Base-by-base conservation (phyloP, 1,140 invertebrate species). In the Bilobella aurantiaca region DNA sequence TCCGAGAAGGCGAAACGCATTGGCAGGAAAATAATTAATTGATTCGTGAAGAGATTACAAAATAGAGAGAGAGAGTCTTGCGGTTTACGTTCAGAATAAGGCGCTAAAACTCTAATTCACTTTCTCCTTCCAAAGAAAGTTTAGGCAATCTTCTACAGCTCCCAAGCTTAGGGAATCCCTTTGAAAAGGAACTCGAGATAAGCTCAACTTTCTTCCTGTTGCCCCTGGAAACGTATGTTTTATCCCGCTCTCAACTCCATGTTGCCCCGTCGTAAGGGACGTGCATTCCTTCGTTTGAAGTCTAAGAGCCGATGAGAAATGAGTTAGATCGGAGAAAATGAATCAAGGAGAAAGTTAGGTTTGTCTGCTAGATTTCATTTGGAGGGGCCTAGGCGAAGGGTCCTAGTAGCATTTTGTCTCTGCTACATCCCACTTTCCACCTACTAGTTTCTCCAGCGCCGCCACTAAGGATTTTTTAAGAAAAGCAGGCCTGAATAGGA, bases 31-130 rank as follows among this genome's bases (percentile, higher is more conserved):
- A 8, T 53, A 53, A 53, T 53, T 53, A 53, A 53, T 53, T 53
- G 49, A 53, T 53, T 53, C 49, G 49, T 53, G 49, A 23, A 14
- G 49, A 53, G 49, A 53, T 53, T 53, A 53, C 8, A 53, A 23
- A 53, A 23, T 8, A 23, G 49, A 53, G 8, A 53, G 49, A 23
- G 23, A 23, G 21, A 53, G 49, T 42, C 8, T 8, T 8, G n/a
- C 8, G n/a, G 37, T n/a, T 42, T n/a, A n/a, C 8, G 37, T 8
- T 12, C 8, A 42, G n/a, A 42, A 42, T 12, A 42, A 42, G n/a
- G n/a, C 8, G n/a, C 8, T 42, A n/a, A 42, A 42, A 42, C 8
- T 42, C 8, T 12, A 12, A 53, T 53, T 53, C 49, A 53, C 49
- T 53, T 53, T 53, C 49, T 53, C 25, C 25, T 23, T 23, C 21